Base-by-base conservation (phyloP, 2,797 vertebrate genomes). In the Amblyopsis hoosieri region DNA sequence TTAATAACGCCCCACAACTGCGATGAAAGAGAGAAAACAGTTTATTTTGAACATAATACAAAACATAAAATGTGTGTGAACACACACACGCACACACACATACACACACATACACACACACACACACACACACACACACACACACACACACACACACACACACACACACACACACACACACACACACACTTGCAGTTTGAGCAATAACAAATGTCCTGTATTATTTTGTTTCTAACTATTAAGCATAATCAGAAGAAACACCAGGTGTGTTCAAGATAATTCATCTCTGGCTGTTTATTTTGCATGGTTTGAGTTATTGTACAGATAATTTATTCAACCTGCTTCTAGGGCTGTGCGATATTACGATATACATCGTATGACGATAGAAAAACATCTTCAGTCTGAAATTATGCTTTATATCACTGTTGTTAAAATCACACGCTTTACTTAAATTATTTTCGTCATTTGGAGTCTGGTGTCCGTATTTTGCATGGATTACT, bases 1-100 rank as follows among this genome's bases (percentile, higher is more conserved):
- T 97, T 98, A 89, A 98, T 98, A 83, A 98, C 95, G 51, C 97
- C 97, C 97, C 97, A 98, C 54, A 98, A 86, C 95, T 96, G 67
- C 3, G 53, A 79, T 61, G 81, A 53, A 13, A 69, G 13, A 1
- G 29, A 63, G 14, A 61, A 54, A 57, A 57, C 54, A 5, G 9
- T 51, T 49, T 29, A n/a, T 37, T 49, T 17, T 17, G 14, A 53
- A 49, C 11, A 17, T 14, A 56, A 23, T 50, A 56, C 54, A 37
- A 2, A 12, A 15, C 10, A 42, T 42, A 4, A 15, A 45, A 2
- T 6, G 9, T 52, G 15, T 17, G 11, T 17, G 1, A 4, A 33
- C 13, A 55, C 42, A n/a, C 31, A 12, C 2, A 51, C 9, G 23
- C 1, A 1, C 9, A 29, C 11, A 4, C 19, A 19, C 2, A 19